Evolutionary conservation across 1,140 invertebrate genomes (phyloP), one percentile per base, ranked within the genome.

Genomic region (Microplitis demolitor): DNA sequence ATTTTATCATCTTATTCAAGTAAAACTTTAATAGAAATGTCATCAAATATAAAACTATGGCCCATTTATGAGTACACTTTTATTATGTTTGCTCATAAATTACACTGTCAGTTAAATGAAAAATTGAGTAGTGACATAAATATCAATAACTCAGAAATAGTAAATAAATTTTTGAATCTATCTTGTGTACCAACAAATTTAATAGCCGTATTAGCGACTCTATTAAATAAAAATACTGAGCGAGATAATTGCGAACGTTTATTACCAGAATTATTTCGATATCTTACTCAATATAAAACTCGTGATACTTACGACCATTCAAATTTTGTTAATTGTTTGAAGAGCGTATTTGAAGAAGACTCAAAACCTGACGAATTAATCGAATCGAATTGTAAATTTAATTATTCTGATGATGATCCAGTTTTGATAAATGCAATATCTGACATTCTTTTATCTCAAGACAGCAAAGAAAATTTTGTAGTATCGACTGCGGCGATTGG

Each of bases 21-120:
- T 34, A 31, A 67, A 16, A 60, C 63, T 53, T 50, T 76, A 9
- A 71, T 54, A 33, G 66, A 68, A 35, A 31, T 66, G 4, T 60
- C 60, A 6, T 8, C 64, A 9, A 75, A 77, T 39, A 77, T 80
- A 31, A 79, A 84, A 60, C 51, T 88, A 11, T 88, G 85, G 85
- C 87, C 88, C 3, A 63, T 89, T 37, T 82, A 85, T 31, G 87
- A 89, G 39, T 84, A 86, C 33, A 71, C 87, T 5, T 84, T 86
- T 51, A 14, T 78, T 4, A 61, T 80, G 37, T 77, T 84, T 31
- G 74, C 76, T 0, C 69, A 72, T 60, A 78, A 71, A 60, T 70
- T 82, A n/a, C 80, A 83, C 39, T 76, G 69, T 58, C 71, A 74
- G 45, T 66, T 78, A 6, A 80, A 72, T 63, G 73, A 69, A 66